A percentile compares a stretch with the other conserved stretches of the same genome.
Evolutionary conservation across 2,113 vertebrate genomes (phyloP).

Genomic region (Actinemys pallida): DNA sequence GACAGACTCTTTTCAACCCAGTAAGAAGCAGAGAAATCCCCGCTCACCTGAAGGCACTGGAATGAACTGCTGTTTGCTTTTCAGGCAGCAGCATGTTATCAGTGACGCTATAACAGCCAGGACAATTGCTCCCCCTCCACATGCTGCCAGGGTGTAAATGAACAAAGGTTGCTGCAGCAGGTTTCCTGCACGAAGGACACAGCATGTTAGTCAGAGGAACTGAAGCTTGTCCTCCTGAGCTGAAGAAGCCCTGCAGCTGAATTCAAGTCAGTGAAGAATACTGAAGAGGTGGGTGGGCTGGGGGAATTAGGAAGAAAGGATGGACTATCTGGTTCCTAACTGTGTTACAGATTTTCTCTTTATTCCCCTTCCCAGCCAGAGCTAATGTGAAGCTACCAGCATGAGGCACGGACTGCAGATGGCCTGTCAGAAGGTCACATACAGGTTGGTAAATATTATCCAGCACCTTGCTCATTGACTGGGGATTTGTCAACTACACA

Average conservation of each 20-base stretch:
- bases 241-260: neutral
- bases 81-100: conserved; percentile 69
- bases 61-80: conserved; percentile 66
- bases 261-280: neutral
- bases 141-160: conserved; percentile 65
- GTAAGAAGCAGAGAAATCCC: neutral
- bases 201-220: neutral
- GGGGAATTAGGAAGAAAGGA: neutral
- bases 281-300: neutral
- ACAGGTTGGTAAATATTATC: neutral
- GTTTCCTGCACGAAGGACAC: conserved; percentile 38
- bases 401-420: neutral
- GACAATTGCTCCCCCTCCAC: neutral
- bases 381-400: rapidly evolving
- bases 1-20: neutral
- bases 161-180: conserved; percentile 65
- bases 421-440: neutral
- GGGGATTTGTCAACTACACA: neutral
- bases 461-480: neutral
- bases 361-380: rapidly evolving
- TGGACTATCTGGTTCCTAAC: neutral
- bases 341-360: neutral
- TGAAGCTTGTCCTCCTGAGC: neutral
- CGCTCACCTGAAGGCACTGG: conserved; percentile 70
- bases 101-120: conserved; percentile 54